Percentiles rank a stretch among this genome's conserved stretches.
phyloP scores from a whole-genome alignment of 2,797 vertebrate species.

The Megaceryle alcyon region DNA sequence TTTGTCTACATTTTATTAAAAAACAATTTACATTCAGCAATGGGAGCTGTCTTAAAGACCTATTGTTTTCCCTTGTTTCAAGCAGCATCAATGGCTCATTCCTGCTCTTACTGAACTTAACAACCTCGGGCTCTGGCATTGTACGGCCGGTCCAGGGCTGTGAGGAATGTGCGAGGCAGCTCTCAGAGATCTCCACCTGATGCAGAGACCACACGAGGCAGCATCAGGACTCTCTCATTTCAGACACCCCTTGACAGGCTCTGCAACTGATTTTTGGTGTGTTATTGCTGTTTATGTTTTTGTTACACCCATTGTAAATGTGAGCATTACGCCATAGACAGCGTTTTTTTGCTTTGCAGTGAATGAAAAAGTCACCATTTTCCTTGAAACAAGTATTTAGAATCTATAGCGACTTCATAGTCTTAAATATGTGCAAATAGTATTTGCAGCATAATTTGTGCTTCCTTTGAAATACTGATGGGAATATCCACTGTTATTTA shows the following conservation, averaged over 20 bases:
- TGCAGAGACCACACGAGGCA: background rate
- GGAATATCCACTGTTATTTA: background rate
- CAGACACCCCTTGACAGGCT: background rate
- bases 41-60: slow-evolving; percentile 66
- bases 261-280: slow-evolving; percentile 22
- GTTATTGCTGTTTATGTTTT: slow-evolving; percentile 11
- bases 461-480: background rate
- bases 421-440: background rate
- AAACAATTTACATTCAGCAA: slow-evolving; percentile 66
- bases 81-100: slow-evolving; percentile 71
- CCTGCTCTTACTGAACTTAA: slow-evolving; percentile 64
- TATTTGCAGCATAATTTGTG: background rate
- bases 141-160: background rate
- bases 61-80: slow-evolving; percentile 60
- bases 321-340: background rate
- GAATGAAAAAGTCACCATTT: background rate
- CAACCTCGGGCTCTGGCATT: slow-evolving; percentile 47
- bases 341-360: background rate
- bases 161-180: slow-evolving; percentile 18
- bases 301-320: background rate
- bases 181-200: slow-evolving; percentile 17
- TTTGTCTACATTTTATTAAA: slow-evolving; percentile 67
- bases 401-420: background rate
- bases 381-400: background rate
- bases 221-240: background rate